Evolutionary conservation across 37 sponge, comb jelly and placozoan species (phyloP).

Genomic region (Eunapius fragilis): DNA sequence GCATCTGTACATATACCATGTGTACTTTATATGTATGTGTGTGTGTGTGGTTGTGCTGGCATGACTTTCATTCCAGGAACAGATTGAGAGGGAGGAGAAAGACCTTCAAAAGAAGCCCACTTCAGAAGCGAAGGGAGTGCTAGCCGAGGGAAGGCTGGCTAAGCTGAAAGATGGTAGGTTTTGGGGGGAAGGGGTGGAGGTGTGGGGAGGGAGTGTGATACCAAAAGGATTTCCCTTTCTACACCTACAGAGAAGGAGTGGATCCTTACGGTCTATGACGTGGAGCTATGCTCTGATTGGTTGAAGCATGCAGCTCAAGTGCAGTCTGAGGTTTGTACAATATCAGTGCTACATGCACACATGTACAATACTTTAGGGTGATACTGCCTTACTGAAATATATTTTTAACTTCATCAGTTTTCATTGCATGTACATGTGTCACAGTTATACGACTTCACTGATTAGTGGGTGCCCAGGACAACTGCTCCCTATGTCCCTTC

Average conservation of each 20-base stretch:
- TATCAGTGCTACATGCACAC: too few species aligned
- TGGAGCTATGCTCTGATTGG: slow-evolving; percentile 44
- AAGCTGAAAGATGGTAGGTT: background rate
- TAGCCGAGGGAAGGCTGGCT: background rate
- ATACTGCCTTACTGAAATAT: too few species aligned
- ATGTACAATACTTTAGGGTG: too few species aligned
- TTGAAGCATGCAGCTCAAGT: slow-evolving; percentile 35
- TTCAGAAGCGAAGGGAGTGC: background rate
- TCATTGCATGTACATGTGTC: background rate
- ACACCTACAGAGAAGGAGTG: slow-evolving; percentile 39
- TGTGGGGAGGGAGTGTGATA: background rate
- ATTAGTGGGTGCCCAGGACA: too few species aligned
- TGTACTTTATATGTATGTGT: background rate
- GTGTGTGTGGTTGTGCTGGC: background rate
- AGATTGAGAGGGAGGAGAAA: slow-evolving; percentile 12
- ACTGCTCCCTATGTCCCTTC: background rate
- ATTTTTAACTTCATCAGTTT: background rate
- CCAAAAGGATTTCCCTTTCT: background rate
- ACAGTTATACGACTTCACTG: too few species aligned
- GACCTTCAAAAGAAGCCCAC: background rate
- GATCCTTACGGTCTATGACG: slow-evolving; percentile 38
- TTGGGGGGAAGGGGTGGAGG: background rate
- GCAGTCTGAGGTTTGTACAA: slow-evolving; percentile 38
- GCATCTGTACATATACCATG: background rate
- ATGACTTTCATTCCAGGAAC: slow-evolving; percentile 1